Evolutionary conservation across 2,113 vertebrate species (phyloP).

Genomic region (Myxocyprinus asiaticus): DNA sequence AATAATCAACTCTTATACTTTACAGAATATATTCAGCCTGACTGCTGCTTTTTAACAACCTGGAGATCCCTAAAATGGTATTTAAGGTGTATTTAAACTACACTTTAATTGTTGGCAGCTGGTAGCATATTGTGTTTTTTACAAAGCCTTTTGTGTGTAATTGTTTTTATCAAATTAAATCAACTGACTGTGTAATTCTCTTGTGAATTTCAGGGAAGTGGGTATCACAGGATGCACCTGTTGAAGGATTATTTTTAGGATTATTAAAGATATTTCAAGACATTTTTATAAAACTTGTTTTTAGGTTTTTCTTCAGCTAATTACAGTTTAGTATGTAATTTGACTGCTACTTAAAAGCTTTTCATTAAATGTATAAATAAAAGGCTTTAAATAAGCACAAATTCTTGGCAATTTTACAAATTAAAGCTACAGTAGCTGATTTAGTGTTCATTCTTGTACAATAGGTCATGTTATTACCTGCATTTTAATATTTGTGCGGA

Average conservation of each 20-base stretch:
- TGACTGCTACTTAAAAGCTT: neutral
- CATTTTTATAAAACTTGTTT: slow-evolving; percentile 2
- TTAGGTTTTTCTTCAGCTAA: neutral
- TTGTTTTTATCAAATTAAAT: too few relatives aligned
- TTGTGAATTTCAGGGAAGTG: neutral
- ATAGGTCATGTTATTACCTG: too few relatives aligned
- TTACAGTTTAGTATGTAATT: neutral
- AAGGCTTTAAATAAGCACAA: too few relatives aligned
- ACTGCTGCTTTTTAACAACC: neutral
- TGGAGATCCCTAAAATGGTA: too few relatives aligned
- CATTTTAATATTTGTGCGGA: too few relatives aligned
- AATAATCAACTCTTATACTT: neutral
- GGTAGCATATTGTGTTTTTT: too few relatives aligned
- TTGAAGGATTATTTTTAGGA: neutral
- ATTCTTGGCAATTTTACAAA: neutral
- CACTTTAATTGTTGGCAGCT: too few relatives aligned
- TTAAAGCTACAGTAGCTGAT: neutral
- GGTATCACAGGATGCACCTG: slow-evolving; percentile 29
- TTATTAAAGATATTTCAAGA: neutral
- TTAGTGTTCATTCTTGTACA: neutral
- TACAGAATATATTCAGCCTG: too few relatives aligned
- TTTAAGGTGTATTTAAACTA: too few relatives aligned
- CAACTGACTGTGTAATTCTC: too few relatives aligned
- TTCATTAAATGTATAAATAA: too few relatives aligned
- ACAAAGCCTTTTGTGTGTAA: too few relatives aligned